Percentiles rank a stretch among this genome's conserved stretches.
Conservation (phyloP, 2,888 invertebrate species). For the Brenthis daphne region DNA sequence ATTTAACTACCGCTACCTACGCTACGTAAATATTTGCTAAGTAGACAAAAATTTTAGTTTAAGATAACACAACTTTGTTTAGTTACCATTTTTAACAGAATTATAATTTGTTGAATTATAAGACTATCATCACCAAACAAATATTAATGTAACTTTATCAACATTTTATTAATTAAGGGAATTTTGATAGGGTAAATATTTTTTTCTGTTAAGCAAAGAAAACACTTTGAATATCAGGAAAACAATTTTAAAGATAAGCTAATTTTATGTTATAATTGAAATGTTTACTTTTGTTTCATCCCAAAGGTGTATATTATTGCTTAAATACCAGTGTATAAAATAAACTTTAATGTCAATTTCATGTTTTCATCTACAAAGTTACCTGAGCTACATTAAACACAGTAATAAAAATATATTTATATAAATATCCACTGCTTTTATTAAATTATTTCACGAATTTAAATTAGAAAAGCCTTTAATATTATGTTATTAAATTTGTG, state of each 20-base stretch:
- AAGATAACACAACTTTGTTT: constrained; percentile 1
- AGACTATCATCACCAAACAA: neutral
- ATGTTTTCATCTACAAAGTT: constrained; percentile 2
- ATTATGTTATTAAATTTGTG: no score
- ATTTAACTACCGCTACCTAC: constrained; percentile 28
- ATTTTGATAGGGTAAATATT: no score
- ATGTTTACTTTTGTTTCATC: neutral
- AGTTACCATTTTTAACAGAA: constrained; percentile 20
- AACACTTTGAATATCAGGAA: no score
- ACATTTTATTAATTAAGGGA: neutral
- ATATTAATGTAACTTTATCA: neutral
- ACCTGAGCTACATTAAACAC: neutral
- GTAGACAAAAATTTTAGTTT: constrained; percentile 11
- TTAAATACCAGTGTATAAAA: neutral
- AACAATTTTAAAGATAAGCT: no score
- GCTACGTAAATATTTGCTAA: constrained; percentile 3
- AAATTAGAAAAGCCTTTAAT: no score
- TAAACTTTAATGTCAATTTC: constrained; percentile 7
- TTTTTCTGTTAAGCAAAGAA: no score
- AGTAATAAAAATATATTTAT: no score
- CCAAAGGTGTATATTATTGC: neutral
- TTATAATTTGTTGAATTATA: constrained; percentile 1
- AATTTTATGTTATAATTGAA: no score
- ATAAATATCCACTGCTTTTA: no score
- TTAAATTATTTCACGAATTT: no score